These are phyloP conservation scores for Nomada fucata DNA, from an alignment of 2,888 invertebrate genomes.

Conservation along the genomic window DNA sequence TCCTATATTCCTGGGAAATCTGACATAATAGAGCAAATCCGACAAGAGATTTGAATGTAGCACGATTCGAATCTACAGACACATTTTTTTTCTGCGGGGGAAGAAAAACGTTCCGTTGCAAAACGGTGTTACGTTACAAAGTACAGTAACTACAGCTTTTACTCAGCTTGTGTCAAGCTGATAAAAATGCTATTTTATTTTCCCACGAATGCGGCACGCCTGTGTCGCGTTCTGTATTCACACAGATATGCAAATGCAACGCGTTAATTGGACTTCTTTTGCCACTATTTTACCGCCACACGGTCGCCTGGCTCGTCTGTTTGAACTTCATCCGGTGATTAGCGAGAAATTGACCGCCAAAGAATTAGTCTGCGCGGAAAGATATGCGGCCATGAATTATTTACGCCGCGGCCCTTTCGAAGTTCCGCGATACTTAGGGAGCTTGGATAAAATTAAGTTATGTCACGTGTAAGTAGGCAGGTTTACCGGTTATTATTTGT, in stretches of 20 bases:
- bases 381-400: conserved; percentile 22
- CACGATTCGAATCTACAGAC: too few relatives aligned
- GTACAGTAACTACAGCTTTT: too few relatives aligned
- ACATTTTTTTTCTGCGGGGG: too few relatives aligned
- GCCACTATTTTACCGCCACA: conserved; percentile 25
- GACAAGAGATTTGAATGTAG: too few relatives aligned
- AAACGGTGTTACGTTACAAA: too few relatives aligned
- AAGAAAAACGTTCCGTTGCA: too few relatives aligned
- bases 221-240: not conserved
- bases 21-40: too few relatives aligned
- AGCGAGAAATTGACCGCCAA: conserved; percentile 42
- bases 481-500: too few relatives aligned
- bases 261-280: conserved; percentile 36
- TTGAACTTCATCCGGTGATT: conserved; percentile 31
- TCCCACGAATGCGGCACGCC: not conserved
- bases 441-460: conserved; percentile 1
- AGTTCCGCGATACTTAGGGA: conserved; percentile 3
- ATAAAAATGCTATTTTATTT: conserved; percentile 17
- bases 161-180: not conserved
- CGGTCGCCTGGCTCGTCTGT: conserved; percentile 7
- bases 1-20: too few relatives aligned
- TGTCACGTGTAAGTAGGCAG: not conserved
- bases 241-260: conserved; percentile 31
- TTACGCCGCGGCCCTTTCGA: not conserved
- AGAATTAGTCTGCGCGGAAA: conserved; percentile 18